A percentile compares a stretch with the other conserved stretches of the same genome.
Conservation (phyloP, 2,888 invertebrate genomes). For the Nomada ferruginata region DNA sequence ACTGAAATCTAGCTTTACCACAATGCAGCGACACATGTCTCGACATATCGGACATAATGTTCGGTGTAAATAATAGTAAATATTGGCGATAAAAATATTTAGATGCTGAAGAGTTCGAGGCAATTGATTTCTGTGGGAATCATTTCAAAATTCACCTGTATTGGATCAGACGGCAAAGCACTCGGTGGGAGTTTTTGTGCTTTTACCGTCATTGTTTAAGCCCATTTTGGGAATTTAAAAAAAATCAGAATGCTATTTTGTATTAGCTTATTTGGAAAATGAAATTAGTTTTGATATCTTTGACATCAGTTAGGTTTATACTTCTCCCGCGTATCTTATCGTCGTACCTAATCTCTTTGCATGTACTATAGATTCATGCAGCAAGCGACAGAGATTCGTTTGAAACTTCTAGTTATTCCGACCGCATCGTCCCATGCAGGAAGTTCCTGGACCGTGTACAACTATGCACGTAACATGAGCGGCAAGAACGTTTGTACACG, state of each 20-base stretch:
- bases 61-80: no score
- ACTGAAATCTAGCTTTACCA: not conserved
- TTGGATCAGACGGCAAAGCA: no score
- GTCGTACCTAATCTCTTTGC: not conserved
- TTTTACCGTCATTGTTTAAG: no score
- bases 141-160: no score
- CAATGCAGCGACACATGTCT: not conserved
- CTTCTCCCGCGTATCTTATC: constrained; percentile 51
- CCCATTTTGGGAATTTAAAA: not conserved
- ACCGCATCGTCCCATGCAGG: constrained; percentile 49
- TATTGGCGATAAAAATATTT: no score
- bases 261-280: no score
- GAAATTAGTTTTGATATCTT: not conserved
- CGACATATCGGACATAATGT: no score
- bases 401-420: constrained; percentile 63
- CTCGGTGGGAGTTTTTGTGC: no score
- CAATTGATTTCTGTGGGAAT: no score
- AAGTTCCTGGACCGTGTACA: constrained; percentile 43
- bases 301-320: constrained; percentile 54
- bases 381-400: constrained; percentile 46
- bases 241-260: no score
- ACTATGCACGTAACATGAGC: constrained; percentile 29
- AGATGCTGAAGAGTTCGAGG: no score
- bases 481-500: constrained; percentile 25
- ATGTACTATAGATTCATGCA: constrained; percentile 30